phyloP scores from a whole-genome alignment of 2,113 vertebrate species.

The Anas platyrhynchos region DNA sequence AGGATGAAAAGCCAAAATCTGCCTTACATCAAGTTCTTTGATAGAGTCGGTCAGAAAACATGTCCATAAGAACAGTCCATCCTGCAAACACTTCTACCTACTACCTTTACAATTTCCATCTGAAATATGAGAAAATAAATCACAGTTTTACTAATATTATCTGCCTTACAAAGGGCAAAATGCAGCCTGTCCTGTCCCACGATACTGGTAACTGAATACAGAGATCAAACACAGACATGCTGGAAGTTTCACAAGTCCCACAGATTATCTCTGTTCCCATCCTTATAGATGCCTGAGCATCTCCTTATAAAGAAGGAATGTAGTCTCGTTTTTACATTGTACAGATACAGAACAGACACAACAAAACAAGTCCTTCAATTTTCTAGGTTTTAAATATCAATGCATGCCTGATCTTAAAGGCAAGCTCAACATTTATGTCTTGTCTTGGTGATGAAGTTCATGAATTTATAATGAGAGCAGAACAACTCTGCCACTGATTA shows the following conservation, averaged over 20 bases:
- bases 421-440: conserved; percentile 58
- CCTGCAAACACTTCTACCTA: background rate
- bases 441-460: conserved; percentile 66
- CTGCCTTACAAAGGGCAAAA: background rate
- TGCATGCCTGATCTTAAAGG: conserved; percentile 17
- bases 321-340: background rate
- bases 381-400: conserved; percentile 7
- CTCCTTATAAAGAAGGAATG: background rate
- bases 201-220: background rate
- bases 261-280: background rate
- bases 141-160: background rate
- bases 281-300: background rate
- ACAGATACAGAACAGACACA: background rate
- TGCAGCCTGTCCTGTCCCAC: background rate
- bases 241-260: background rate
- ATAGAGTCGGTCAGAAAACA: background rate
- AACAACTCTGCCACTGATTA: conserved; percentile 69
- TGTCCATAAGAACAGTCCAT: background rate
- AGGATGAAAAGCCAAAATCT: conserved; percentile 1
- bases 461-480: conserved; percentile 63
- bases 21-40: background rate
- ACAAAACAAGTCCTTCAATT: background rate
- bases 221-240: background rate
- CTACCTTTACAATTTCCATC: background rate
- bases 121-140: background rate